Conservation (phyloP, 2,797 vertebrate genomes). For the Hapalemur alaotrensis region DNA sequence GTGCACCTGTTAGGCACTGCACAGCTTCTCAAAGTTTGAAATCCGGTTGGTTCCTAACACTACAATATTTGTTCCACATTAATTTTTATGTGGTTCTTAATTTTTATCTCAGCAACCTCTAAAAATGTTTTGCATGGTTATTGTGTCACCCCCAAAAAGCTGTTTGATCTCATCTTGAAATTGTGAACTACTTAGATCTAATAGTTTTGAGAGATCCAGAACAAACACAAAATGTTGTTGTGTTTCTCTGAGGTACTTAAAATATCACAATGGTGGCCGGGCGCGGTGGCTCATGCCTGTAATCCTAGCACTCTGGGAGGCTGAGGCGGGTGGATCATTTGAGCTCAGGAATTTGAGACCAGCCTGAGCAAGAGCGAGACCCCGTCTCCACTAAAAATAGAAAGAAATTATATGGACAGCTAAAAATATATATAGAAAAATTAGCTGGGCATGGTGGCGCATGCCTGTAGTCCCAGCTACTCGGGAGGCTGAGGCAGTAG, state of each 20-base stretch:
- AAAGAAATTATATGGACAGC: no score
- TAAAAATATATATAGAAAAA: no score
- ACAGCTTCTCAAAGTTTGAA: not conserved
- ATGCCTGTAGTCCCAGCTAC: no score
- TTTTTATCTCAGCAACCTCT: not conserved
- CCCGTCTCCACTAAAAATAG: no score
- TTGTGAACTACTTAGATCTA: not conserved
- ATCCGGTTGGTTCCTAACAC: fast-evolving
- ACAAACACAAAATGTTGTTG: not conserved
- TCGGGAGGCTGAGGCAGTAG: no score
- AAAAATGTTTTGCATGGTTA: not conserved
- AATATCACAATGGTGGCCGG: not conserved
- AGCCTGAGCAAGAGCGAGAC: no score
- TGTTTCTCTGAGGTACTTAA: not conserved
- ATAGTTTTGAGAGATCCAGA: not conserved
- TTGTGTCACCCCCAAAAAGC: not conserved
- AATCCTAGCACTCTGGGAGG: no score
- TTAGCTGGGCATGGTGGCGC: no score
- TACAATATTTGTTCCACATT: not conserved
- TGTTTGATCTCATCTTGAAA: not conserved
- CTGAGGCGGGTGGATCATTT: no score
- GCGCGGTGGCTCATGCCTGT: no score
- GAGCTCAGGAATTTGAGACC: no score
- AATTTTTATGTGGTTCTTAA: not conserved
- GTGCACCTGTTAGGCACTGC: fast-evolving